Conservation (phyloP, 2,113 vertebrate genomes). For the Neotoma lepida region DNA sequence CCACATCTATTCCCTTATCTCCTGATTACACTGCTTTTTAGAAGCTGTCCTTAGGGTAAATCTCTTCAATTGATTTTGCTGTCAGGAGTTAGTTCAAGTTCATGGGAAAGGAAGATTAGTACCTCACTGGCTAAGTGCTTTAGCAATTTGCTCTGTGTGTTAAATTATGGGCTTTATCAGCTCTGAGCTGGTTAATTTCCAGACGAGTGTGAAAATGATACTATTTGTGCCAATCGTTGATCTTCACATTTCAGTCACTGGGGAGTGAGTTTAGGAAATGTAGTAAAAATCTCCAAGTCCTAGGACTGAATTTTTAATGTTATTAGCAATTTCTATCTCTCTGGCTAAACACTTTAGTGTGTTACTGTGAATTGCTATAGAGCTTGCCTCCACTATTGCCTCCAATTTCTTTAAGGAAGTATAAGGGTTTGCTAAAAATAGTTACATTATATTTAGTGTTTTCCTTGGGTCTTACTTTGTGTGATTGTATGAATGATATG, state of each 20-base stretch:
- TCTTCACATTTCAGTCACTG: constrained; percentile 47
- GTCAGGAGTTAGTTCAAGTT: constrained; percentile 75
- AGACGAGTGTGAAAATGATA: constrained; percentile 71
- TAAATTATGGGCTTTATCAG: constrained; percentile 79
- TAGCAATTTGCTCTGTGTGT: constrained; percentile 78
- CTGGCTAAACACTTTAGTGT: not conserved
- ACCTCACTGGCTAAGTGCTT: constrained; percentile 75
- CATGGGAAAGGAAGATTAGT: constrained; percentile 78
- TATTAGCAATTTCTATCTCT: not conserved
- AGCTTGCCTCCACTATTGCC: not conserved
- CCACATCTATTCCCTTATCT: constrained; percentile 69
- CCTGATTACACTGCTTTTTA: constrained; percentile 60
- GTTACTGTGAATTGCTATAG: constrained; percentile 42
- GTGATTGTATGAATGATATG: not conserved
- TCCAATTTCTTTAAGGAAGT: constrained; percentile 32
- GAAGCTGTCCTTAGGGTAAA: constrained; percentile 67
- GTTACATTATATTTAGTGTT: not conserved
- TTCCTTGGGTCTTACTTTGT: constrained; percentile 27
- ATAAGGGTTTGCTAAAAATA: constrained; percentile 4
- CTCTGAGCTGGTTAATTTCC: constrained; percentile 78
- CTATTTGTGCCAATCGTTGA: constrained; percentile 50
- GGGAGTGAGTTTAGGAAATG: constrained; percentile 54
- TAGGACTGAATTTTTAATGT: constrained; percentile 47
- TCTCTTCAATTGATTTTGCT: constrained; percentile 79
- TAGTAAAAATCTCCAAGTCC: constrained; percentile 35